Conservation (phyloP, 2,797 vertebrate species). For the Esox lucius region DNA sequence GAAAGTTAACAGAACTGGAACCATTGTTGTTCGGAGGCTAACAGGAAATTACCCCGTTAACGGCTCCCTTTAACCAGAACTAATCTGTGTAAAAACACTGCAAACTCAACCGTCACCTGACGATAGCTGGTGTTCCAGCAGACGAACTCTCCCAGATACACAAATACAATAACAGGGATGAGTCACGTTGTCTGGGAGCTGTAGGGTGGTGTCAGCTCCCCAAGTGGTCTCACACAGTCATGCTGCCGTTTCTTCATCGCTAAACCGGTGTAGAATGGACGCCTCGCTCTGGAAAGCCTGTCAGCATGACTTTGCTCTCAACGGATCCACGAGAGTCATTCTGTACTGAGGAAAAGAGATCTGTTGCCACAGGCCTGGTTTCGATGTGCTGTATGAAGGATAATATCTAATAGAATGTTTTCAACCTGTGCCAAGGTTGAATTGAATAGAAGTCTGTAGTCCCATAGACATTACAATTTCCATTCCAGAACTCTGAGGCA, state of each 20-base stretch:
- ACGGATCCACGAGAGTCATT: slow-evolving; percentile 48
- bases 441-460: slow-evolving; percentile 64
- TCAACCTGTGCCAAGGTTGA: slow-evolving; percentile 63
- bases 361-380: slow-evolving; percentile 51
- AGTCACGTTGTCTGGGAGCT: neutral
- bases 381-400: slow-evolving; percentile 44
- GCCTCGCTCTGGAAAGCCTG: slow-evolving; percentile 39
- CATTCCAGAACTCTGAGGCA: slow-evolving; percentile 65
- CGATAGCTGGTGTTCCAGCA: neutral
- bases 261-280: slow-evolving; percentile 14
- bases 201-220: neutral
- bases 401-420: slow-evolving; percentile 67
- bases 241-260: neutral
- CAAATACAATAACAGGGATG: too few species aligned
- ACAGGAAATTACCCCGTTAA: slow-evolving; percentile 36
- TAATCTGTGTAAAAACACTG: slow-evolving; percentile 42
- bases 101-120: slow-evolving; percentile 7
- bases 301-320: slow-evolving; percentile 48
- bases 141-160: neutral
- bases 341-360: slow-evolving; percentile 40
- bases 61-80: slow-evolving; percentile 43
- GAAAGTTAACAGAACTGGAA: too few species aligned
- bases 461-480: slow-evolving; percentile 69
- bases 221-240: neutral
- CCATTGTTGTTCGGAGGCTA: too few species aligned